Conservation (phyloP, 1,140 invertebrate genomes). For the Tigriopus japonicus region DNA sequence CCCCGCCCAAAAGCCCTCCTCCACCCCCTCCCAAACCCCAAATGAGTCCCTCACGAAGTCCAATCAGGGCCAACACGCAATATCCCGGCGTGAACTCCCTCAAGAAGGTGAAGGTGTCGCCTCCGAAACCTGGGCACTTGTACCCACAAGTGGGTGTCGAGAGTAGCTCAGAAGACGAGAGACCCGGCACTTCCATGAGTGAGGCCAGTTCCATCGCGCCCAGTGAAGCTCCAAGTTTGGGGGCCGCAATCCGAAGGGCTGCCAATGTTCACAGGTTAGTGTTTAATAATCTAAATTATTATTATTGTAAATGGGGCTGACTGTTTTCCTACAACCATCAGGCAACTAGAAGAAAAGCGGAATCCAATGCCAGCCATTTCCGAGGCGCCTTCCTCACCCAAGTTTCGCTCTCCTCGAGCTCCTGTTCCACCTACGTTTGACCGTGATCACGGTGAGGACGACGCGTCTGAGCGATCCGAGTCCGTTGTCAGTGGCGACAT, state of each 20-base stretch:
- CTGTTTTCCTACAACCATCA: no score
- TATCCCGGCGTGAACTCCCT: constrained; percentile 11
- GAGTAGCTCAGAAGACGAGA: neutral
- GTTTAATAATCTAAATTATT: neutral
- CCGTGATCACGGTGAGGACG: neutral
- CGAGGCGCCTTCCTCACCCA: no score
- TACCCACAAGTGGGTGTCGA: constrained; percentile 1
- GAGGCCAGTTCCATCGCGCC: neutral
- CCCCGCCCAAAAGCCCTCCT: no score
- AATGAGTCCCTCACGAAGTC: neutral
- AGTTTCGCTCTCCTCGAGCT: no score
- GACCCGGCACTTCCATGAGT: constrained; percentile 9
- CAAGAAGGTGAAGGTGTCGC: constrained; percentile 11
- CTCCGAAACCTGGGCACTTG: neutral
- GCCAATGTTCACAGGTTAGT: neutral
- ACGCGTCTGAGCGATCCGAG: neutral
- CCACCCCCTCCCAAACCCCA: neutral
- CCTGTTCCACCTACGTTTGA: no score
- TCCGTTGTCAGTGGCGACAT: neutral
- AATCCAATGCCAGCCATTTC: no score
- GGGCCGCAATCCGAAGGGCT: neutral
- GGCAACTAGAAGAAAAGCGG: no score
- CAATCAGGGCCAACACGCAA: neutral
- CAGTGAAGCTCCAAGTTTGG: constrained; percentile 9
- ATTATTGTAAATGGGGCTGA: no score